Evolutionary conservation across 2,113 vertebrate species (phyloP), one percentile per base, ranked within the genome.

Genomic region (Megaptera novaeangliae): DNA sequence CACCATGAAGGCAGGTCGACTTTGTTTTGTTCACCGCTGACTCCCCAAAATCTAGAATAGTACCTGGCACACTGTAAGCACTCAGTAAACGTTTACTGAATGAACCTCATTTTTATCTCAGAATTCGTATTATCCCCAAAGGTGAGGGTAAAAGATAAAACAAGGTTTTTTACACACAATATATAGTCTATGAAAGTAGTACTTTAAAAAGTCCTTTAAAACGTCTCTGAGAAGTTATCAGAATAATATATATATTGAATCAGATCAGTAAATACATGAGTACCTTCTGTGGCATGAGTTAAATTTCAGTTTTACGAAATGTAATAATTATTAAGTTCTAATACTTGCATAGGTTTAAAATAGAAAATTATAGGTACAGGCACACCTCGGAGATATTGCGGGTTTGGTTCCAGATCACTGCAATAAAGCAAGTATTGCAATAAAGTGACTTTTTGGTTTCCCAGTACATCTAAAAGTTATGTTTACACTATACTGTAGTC

Each of bases 221-320:
- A 94, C 69, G 36, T 69, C 27, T 93, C 44, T 88, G 72, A 66
- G n/a, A 88, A 93, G 23, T 66, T 63, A 91, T 64, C 39, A 88
- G 57, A 88, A 59, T 87, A 92, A 64, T 88, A 74, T 36, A 11
- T 77, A 91, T 55, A 82, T 78, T 36, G 8, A 97, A 59, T 72
- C 39, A 97, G 29, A 92, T 59, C 57, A 96, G 91, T 81, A 93
- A 97, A 84, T 18, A 94, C 17, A 20, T 71, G 4, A 46, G 34
- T 78, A 64, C 4, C 36, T 88, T 97, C 92, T 81, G 44, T 49
- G n/a, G 29, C 39, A 91, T 55, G 34, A 93, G 55, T 85, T 91
- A 93, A 91, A 78, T 82, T 96, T 95, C 61, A 96, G 27, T 88
- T 96, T 88, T 86, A 90, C 2, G 94, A 96, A 97, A 94, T 64